Percentiles rank a stretch among this genome's conserved stretches.
Conservation (phyloP, 2,113 vertebrate species). For the Hippocampus zosterae region DNA sequence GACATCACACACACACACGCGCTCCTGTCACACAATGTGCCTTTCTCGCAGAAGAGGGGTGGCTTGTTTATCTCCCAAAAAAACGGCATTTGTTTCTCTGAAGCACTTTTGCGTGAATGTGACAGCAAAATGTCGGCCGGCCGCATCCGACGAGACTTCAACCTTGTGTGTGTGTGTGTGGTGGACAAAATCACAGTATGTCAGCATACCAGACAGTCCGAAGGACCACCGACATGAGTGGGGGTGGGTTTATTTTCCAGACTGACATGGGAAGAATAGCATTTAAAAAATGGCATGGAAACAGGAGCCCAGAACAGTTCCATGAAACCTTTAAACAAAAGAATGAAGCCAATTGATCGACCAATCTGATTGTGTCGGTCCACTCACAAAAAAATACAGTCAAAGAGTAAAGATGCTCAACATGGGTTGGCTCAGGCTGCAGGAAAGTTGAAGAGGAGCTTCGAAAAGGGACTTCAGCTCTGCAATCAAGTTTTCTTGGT, state of each 20-base stretch:
- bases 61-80: slow-evolving; percentile 48
- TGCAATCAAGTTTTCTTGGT: not conserved
- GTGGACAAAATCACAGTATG: slow-evolving; percentile 31
- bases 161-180: slow-evolving; percentile 6
- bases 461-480: not conserved
- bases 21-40: slow-evolving; percentile 20
- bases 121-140: slow-evolving; percentile 20
- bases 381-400: not conserved
- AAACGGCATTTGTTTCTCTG: slow-evolving; percentile 51
- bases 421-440: not conserved
- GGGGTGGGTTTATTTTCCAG: not conserved
- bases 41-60: slow-evolving; percentile 31
- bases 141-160: not conserved
- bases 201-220: slow-evolving; percentile 16
- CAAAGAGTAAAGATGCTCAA: not conserved
- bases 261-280: not conserved
- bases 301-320: not conserved
- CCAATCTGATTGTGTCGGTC: not conserved
- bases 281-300: not conserved
- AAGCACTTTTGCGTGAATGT: slow-evolving; percentile 10
- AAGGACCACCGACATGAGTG: slow-evolving; percentile 18
- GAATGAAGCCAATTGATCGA: too few species aligned
- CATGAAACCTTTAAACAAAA: not conserved
- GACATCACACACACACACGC: slow-evolving; percentile 13
- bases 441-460: not conserved